Evolutionary conservation across 2,888 invertebrate genomes (phyloP).

Genomic region (Drosophila paranaensis): DNA sequence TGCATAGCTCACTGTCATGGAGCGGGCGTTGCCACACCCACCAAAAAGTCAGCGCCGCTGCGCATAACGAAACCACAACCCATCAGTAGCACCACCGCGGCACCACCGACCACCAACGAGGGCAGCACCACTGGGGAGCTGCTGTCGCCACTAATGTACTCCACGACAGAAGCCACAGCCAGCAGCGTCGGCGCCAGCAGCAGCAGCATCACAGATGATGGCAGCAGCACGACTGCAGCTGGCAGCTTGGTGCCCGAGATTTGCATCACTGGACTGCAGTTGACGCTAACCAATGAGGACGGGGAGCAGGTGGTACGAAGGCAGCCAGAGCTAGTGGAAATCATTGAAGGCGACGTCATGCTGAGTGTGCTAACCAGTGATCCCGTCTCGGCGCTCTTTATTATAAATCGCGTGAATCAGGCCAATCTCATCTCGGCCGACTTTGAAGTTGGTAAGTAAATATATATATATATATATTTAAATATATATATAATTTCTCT

Average conservation of each 20-base stretch:
- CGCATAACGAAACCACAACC: conserved; percentile 74
- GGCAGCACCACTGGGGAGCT: conserved; percentile 19
- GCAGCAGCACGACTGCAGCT: conserved; percentile 55
- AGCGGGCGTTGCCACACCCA: conserved; percentile 25
- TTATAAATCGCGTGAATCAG: conserved; percentile 84
- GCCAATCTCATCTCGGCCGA: conserved; percentile 82
- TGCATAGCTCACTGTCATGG: conserved; percentile 33
- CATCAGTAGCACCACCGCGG: conserved; percentile 27
- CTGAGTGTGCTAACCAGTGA: conserved; percentile 83
- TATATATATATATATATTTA: background rate
- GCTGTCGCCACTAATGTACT: conserved; percentile 60
- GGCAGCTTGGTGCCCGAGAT: conserved; percentile 73
- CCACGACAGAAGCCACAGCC: conserved; percentile 58
- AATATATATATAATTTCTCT: background rate
- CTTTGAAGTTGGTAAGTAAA: conserved; percentile 82
- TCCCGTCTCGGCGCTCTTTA: conserved; percentile 82
- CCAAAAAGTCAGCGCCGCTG: conserved; percentile 53
- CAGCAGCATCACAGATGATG: conserved; percentile 30
- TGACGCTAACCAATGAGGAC: conserved; percentile 49
- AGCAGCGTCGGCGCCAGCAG: conserved; percentile 27
- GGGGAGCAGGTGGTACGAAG: conserved; percentile 55
- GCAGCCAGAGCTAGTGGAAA: conserved; percentile 79
- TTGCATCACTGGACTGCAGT: conserved; percentile 82
- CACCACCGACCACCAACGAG: conserved; percentile 32
- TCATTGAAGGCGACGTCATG: conserved; percentile 83